Percentiles rank a stretch among this genome's conserved stretches.
phyloP scores from a whole-genome alignment of 2,888 invertebrate species.

The Mythimna vitellina region DNA sequence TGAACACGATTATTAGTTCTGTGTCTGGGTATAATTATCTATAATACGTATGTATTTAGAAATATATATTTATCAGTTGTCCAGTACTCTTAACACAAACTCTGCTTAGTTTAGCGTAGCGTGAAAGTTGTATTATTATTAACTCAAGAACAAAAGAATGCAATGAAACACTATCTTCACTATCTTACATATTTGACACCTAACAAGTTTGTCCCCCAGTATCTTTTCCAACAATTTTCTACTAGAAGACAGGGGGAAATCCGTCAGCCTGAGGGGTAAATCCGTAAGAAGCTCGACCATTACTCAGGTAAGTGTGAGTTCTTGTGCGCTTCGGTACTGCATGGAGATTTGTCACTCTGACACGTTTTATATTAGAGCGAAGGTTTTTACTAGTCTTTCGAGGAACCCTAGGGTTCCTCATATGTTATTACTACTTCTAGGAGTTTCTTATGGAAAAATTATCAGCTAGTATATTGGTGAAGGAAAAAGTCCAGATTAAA shows the following conservation, averaged over 20 bases:
- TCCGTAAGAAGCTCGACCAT: conserved; percentile 59
- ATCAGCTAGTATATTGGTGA: not conserved
- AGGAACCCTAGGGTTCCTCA: not conserved
- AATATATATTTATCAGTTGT: too few species aligned
- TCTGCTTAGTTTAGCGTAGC: too few species aligned
- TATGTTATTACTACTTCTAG: not conserved
- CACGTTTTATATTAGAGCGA: conserved; percentile 37
- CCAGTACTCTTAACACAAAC: too few species aligned
- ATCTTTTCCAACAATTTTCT: conserved; percentile 34
- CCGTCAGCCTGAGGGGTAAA: conserved; percentile 45
- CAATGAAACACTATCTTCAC: not conserved
- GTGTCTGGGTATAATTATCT: too few species aligned
- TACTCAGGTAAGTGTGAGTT: conserved; percentile 51
- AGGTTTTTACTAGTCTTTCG: conserved; percentile 25
- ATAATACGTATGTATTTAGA: too few species aligned
- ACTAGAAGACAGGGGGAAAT: conserved; percentile 34
- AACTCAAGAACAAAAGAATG: conserved; percentile 2
- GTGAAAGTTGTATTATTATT: too few species aligned
- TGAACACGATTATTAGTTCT: too few species aligned
- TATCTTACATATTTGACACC: conserved; percentile 17
- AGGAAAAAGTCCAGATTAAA: not conserved
- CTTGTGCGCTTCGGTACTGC: conserved; percentile 45
- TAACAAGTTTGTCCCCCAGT: conserved; percentile 12
- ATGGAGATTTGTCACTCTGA: conserved; percentile 55
- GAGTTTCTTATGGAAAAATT: not conserved